Conservation (phyloP, 2,888 invertebrate species). For the Pachycephus smyrnensis region DNA sequence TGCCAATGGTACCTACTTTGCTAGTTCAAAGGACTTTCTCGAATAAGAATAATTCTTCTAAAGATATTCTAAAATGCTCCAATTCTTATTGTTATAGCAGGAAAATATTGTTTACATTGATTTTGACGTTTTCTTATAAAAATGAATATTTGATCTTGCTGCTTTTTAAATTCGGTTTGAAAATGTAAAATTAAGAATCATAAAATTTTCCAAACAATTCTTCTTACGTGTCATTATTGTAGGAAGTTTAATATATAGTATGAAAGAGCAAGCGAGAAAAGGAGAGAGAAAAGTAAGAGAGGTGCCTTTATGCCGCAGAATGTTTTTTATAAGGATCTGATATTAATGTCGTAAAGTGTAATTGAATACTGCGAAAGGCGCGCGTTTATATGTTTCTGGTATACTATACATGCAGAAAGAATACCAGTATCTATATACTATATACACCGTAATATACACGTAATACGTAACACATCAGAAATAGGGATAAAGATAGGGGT, state of each 20-base stretch:
- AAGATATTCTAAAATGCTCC: background rate
- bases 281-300: background rate
- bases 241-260: too few relatives aligned
- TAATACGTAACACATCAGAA: background rate
- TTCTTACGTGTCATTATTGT: too few relatives aligned
- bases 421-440: background rate
- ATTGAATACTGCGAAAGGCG: background rate
- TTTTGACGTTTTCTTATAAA: background rate
- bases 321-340: background rate
- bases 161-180: background rate
- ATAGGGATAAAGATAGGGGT: background rate
- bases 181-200: background rate
- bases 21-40: background rate
- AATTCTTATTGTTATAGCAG: background rate
- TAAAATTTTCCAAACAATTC: background rate
- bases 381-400: background rate
- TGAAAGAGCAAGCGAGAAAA: background rate
- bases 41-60: background rate
- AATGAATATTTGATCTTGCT: background rate
- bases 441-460: background rate
- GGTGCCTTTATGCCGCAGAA: background rate
- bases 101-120: background rate
- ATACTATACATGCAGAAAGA: background rate
- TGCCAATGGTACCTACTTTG: background rate
- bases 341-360: background rate